Evolutionary conservation across 2,797 vertebrate species (phyloP), one percentile per base, ranked within the genome.

Genomic region (Melanotaenia maccullochi): DNA sequence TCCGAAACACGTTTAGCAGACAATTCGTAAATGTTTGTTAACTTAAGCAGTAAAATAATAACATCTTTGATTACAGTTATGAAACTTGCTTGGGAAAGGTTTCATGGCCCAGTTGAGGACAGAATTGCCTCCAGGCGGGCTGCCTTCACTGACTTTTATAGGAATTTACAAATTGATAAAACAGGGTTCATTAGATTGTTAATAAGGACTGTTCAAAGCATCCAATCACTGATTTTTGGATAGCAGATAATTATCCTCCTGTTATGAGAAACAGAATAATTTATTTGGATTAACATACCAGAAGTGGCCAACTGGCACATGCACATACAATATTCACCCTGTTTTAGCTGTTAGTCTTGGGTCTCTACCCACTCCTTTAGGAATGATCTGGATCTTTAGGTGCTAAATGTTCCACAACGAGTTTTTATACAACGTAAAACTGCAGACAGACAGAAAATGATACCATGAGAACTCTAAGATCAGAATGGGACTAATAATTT

Each of bases 71-170:
- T 55, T 60, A 33, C 40, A 32, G 58, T 64, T 20, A 35, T 68
- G 33, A 58, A 74, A 65, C n/a, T 28, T 60, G 61, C 7, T 66
- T 30, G 33, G 64, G 24, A 40, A 62, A 54, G 5, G 33, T 71
- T 52, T 25, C 13, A 22, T 22, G 14, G 35, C n/a, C 3, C 44
- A 36, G 25, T 24, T 35, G 42, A 61, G 65, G 54, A 62, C 33
- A 57, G 47, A 33, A 49, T 63, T 60, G 25, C 49, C 51, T 72
- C 61, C 24, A 54, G 51, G 38, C 32, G 9, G 11, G 5, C 35
- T 36, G 42, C 4, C 28, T 25, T 13, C 13, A 60, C 28, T 28
- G 22, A 36, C 51, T 20, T 25, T 71, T 55, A 60, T 1, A 11
- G 49, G 24, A 59, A 69, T 38, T 47, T 33, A 25, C 9, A 42